A percentile compares a stretch with the other conserved stretches of the same genome.
Conservation (phyloP, 2,113 vertebrate genomes). For the Callorhinus ursinus region DNA sequence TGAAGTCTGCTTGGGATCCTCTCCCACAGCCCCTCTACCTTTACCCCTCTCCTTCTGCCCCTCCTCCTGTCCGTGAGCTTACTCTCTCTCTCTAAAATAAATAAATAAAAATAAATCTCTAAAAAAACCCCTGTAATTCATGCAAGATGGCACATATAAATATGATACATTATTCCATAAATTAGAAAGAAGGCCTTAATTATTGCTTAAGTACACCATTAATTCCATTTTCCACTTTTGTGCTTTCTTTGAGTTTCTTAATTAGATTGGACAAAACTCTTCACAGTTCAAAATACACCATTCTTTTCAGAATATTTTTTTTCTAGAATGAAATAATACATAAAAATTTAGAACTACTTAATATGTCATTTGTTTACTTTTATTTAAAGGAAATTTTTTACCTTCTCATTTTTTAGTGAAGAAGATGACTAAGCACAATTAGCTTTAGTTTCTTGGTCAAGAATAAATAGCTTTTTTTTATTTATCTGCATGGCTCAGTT, state of each 20-base stretch:
- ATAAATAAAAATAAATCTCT: neutral
- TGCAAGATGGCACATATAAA: neutral
- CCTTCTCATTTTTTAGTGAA: neutral
- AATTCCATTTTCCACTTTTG: neutral
- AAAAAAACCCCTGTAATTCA: neutral
- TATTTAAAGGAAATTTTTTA: neutral
- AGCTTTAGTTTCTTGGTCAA: neutral
- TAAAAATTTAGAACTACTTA: neutral
- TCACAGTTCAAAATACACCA: neutral
- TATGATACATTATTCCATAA: neutral
- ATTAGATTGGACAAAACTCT: slow-evolving; percentile 11
- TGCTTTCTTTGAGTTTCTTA: neutral
- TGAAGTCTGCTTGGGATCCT: neutral
- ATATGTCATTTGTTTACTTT: neutral
- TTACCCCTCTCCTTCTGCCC: neutral
- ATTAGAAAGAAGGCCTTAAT: slow-evolving; percentile 6
- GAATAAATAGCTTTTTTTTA: neutral
- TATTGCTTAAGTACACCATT: neutral
- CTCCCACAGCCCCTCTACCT: neutral
- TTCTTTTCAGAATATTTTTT: neutral
- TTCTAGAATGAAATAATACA: neutral
- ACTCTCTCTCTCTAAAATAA: neutral
- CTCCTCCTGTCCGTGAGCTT: neutral
- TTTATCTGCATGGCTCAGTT: neutral
- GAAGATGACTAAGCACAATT: neutral